Evolutionary conservation across 2,888 invertebrate species (phyloP).

Genomic region (Patella depressa): DNA sequence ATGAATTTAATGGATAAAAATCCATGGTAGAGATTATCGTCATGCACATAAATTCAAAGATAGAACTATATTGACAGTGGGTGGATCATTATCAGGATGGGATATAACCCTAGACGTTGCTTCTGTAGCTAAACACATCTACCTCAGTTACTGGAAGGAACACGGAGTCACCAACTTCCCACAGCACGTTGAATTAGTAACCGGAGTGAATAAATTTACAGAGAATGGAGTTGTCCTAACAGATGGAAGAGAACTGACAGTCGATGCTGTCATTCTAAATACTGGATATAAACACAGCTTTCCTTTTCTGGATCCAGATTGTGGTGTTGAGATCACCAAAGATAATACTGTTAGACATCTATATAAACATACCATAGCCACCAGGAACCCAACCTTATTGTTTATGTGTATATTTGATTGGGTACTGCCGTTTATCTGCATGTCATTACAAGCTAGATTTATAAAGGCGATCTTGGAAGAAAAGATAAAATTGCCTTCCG

Average conservation of each 20-base stretch:
- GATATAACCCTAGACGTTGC: constrained; percentile 82
- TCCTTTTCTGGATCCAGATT: constrained; percentile 81
- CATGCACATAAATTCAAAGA: constrained; percentile 79
- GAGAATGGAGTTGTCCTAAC: constrained; percentile 67
- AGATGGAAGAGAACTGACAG: constrained; percentile 76
- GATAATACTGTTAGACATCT: constrained; percentile 87
- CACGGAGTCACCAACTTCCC: constrained; percentile 40
- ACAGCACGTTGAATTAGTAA: constrained; percentile 56
- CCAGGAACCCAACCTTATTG: constrained; percentile 84
- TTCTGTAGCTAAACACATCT: constrained; percentile 66
- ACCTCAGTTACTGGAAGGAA: background rate
- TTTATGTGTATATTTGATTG: constrained; percentile 77
- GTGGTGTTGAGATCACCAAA: constrained; percentile 79
- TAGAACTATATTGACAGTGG: constrained; percentile 82
- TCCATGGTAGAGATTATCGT: constrained; percentile 89
- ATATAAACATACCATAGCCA: constrained; percentile 88
- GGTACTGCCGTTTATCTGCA: too few species aligned
- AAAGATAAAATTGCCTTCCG: constrained; percentile 76
- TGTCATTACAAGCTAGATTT: too few species aligned
- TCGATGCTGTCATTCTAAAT: constrained; percentile 81
- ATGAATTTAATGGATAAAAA: constrained; percentile 52
- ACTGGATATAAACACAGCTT: constrained; percentile 85
- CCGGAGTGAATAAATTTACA: constrained; percentile 53
- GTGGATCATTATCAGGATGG: constrained; percentile 89
- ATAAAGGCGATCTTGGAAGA: constrained; percentile 76